Conservation (phyloP, 2,888 invertebrate species). For the Nomada hirtipes region DNA sequence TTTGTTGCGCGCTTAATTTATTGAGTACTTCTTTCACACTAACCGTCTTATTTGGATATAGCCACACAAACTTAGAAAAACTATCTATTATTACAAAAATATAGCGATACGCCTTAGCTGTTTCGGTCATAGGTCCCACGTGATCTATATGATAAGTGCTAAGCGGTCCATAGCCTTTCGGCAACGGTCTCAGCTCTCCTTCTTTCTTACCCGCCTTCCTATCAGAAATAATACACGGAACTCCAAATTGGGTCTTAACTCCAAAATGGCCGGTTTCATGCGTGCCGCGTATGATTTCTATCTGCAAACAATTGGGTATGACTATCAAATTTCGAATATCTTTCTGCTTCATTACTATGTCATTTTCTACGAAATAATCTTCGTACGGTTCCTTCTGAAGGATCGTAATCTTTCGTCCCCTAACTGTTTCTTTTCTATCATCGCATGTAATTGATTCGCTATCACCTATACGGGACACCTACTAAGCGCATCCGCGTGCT, state of each 20-base stretch:
- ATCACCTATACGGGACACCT: not conserved
- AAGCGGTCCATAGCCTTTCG: not conserved
- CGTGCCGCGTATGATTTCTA: not conserved
- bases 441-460: not conserved
- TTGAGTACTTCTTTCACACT: not conserved
- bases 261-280: constrained; percentile 10
- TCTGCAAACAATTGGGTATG: not conserved
- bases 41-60: not conserved
- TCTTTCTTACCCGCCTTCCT: constrained; percentile 1
- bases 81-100: not conserved
- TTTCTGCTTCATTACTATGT: constrained; percentile 17
- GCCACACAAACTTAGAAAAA: not conserved
- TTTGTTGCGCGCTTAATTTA: not conserved
- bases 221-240: constrained; percentile 5
- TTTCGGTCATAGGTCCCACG: not conserved
- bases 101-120: not conserved
- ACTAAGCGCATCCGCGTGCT: not conserved
- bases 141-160: constrained; percentile 1
- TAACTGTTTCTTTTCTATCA: not conserved
- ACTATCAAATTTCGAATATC: not conserved
- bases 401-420: not conserved
- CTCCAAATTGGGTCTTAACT: too few species aligned
- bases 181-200: constrained; percentile 7
- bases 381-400: not conserved
- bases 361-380: constrained; percentile 5